Conservation (phyloP, 2,113 vertebrate species). For the Camelus bactrianus region DNA sequence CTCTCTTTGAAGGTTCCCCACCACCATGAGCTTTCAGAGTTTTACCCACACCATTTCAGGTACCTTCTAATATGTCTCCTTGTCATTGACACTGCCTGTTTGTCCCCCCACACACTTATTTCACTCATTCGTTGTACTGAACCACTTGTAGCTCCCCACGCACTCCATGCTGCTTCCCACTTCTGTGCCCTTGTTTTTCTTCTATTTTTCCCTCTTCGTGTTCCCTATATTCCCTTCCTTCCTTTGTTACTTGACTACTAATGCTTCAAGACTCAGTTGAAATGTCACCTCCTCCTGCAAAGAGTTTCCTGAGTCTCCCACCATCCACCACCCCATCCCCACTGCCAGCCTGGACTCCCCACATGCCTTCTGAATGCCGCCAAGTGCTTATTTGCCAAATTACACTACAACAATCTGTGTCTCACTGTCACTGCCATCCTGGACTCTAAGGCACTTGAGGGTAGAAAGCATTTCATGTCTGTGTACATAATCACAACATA, state of each 20-base stretch:
- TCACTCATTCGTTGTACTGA: not conserved
- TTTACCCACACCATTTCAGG: not conserved
- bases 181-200: not conserved
- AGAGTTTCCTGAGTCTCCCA: not conserved
- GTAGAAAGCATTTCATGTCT: conserved; percentile 10
- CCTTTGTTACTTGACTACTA: not conserved
- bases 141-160: not conserved
- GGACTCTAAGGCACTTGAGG: not conserved
- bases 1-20: not conserved
- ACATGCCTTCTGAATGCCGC: not conserved
- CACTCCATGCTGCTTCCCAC: not conserved
- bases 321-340: not conserved
- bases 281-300: not conserved
- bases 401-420: not conserved
- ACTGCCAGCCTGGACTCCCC: not conserved
- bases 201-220: not conserved
- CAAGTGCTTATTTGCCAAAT: not conserved
- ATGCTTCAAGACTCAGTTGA: not conserved
- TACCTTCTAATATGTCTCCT: not conserved
- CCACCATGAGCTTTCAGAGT: not conserved
- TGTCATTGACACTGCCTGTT: not conserved
- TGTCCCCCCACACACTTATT: not conserved
- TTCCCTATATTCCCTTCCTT: not conserved
- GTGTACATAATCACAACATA: not conserved
- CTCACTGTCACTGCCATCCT: not conserved